Percentiles rank a stretch among this genome's conserved stretches.
Conservation (phyloP, 2,113 vertebrate genomes). For the Murina feae region DNA sequence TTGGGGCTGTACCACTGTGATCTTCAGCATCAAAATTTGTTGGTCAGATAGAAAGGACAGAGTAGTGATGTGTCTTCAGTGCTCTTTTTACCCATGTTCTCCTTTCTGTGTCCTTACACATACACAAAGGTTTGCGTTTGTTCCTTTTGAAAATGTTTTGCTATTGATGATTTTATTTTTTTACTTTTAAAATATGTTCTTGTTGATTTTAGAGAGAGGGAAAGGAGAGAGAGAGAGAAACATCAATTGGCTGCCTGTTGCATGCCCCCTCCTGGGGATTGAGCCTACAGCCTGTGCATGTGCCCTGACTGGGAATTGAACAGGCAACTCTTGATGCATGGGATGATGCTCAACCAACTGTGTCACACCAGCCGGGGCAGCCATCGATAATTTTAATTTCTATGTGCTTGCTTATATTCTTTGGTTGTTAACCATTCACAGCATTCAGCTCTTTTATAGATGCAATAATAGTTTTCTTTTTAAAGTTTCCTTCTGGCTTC, state of each 20-base stretch:
- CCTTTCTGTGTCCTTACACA: not conserved
- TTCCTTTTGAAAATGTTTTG: not conserved
- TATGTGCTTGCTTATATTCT: not conserved
- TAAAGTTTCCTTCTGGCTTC: not conserved
- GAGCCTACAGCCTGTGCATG: no score
- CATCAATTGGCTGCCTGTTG: no score
- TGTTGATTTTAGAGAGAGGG: no score
- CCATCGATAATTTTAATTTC: conserved; percentile 17
- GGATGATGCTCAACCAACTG: no score
- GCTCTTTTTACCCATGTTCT: not conserved
- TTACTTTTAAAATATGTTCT: no score
- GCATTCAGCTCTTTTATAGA: not conserved
- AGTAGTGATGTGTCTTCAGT: not conserved
- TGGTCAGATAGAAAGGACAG: not conserved
- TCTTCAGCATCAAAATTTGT: not conserved
- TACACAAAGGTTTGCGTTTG: not conserved
- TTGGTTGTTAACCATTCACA: not conserved
- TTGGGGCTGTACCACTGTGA: not conserved
- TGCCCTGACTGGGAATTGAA: no score
- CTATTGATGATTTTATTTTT: conserved; percentile 21
- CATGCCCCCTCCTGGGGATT: no score
- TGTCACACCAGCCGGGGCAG: no score
- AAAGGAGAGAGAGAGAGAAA: no score
- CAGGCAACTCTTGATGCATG: no score
- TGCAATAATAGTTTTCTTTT: not conserved